These are phyloP conservation scores for Megaceryle torquata DNA, from an alignment of 2,113 vertebrate genomes.

Conservation along the genomic window DNA sequence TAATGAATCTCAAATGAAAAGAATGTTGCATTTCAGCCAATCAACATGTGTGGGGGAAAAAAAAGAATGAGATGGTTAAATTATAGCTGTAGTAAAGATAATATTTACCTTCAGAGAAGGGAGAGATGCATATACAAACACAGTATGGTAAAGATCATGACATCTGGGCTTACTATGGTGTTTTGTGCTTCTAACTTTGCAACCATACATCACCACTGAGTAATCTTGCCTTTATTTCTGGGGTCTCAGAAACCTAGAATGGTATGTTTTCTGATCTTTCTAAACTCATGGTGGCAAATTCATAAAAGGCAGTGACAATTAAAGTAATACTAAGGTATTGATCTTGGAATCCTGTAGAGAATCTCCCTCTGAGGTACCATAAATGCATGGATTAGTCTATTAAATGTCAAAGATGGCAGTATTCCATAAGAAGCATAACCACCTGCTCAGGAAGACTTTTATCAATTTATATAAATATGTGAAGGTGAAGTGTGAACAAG, in stretches of 20 bases:
- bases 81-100: neutral
- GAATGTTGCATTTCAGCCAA: neutral
- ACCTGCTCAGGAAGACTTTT: neutral
- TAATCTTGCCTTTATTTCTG: neutral
- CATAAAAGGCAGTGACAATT: neutral
- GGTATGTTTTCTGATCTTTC: neutral
- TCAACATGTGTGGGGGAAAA: neutral
- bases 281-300: neutral
- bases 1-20: neutral
- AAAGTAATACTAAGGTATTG: neutral
- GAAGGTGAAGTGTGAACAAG: neutral
- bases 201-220: neutral
- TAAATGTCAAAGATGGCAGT: neutral
- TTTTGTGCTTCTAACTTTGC: neutral
- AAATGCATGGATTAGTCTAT: neutral
- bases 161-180: neutral
- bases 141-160: neutral
- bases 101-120: neutral
- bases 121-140: neutral
- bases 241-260: neutral
- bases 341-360: neutral
- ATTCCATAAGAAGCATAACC: neutral
- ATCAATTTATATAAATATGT: neutral
- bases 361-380: neutral
- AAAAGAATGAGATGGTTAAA: neutral